Conservation (phyloP, 2,888 invertebrate genomes). For the Troides aeacus region DNA sequence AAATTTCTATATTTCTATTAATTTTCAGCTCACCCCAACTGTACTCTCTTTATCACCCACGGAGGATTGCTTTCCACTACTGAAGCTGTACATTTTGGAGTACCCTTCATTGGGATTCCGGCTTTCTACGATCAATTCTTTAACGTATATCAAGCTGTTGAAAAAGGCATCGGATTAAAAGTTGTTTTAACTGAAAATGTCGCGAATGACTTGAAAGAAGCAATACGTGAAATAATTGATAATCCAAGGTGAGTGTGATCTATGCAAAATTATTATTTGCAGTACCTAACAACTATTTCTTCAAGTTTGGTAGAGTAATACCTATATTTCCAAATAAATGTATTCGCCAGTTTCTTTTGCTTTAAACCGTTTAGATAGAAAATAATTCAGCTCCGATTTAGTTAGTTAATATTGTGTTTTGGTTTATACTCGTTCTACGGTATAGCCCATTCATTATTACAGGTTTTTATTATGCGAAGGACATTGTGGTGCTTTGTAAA, state of each 20-base stretch:
- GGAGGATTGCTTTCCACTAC: conserved; percentile 53
- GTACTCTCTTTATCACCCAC: conserved; percentile 52
- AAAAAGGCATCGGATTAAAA: conserved; percentile 47
- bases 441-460: no score
- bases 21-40: conserved; percentile 55
- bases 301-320: no score
- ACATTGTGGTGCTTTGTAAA: no score
- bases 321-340: no score
- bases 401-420: no score
- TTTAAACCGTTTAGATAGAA: no score
- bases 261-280: no score
- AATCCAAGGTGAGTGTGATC: conserved; percentile 34
- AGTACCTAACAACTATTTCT: no score
- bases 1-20: not conserved
- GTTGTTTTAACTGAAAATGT: conserved; percentile 45
- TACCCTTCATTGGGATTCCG: conserved; percentile 56
- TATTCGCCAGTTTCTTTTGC: no score
- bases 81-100: conserved; percentile 51
- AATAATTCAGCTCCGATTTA: no score
- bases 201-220: conserved; percentile 42
- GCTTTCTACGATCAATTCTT: conserved; percentile 51
- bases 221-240: conserved; percentile 45
- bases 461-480: no score
- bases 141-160: conserved; percentile 48
- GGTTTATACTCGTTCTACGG: no score